Conservation (phyloP, 1,140 invertebrate genomes). For the Tetramorium parvispinum region DNA sequence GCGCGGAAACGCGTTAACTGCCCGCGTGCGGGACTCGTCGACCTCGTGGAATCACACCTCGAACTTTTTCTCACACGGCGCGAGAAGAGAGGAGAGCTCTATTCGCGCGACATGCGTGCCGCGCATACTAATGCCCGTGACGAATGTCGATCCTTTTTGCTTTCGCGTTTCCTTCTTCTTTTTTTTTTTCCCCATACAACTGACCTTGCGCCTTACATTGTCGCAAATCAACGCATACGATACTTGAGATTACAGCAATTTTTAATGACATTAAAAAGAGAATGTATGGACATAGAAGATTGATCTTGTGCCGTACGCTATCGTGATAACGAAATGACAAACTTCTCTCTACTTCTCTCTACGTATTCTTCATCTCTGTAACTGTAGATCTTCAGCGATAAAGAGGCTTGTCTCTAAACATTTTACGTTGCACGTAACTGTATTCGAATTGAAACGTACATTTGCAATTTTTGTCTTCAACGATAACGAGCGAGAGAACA, state of each 20-base stretch:
- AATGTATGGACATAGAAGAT: not conserved
- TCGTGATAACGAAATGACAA: not conserved
- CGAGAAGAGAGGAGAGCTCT: conserved; percentile 1
- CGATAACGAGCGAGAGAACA: not conserved
- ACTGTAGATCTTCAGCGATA: not conserved
- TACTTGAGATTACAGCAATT: not conserved
- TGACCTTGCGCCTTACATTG: not conserved
- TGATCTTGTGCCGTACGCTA: not conserved
- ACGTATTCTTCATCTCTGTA: not conserved
- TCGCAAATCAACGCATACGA: not conserved
- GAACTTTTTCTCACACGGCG: conserved; percentile 38
- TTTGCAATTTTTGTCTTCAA: not conserved
- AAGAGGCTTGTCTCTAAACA: no score
- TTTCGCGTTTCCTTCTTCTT: not conserved
- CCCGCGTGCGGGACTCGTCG: conserved; percentile 23
- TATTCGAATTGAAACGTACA: not conserved
- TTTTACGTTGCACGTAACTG: no score
- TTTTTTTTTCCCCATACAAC: not conserved
- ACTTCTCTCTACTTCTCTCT: not conserved
- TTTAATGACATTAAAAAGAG: not conserved
- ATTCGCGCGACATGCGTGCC: not conserved
- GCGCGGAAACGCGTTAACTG: conserved; percentile 41
- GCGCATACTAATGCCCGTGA: conserved; percentile 49
- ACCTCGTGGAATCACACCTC: conserved; percentile 50
- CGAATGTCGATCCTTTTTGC: conserved; percentile 7